phyloP scores from a whole-genome alignment of 2,888 invertebrate genomes.

The Meghimatium bilineatum region DNA sequence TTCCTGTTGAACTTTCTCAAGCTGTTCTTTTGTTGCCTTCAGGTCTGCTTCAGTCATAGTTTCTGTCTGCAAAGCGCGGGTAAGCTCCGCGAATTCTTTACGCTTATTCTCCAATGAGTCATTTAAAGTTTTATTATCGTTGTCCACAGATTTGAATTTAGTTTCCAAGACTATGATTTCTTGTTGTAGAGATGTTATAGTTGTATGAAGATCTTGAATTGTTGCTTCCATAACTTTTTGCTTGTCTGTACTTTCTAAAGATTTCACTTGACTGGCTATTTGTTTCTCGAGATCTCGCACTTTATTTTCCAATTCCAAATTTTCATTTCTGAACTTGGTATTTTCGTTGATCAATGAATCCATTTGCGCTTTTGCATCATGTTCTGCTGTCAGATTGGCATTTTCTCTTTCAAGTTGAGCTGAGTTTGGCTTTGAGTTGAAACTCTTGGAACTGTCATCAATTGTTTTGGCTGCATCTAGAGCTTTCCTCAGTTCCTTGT shows the following conservation, averaged over 20 bases:
- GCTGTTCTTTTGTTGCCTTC: constrained; percentile 49
- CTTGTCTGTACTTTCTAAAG: not conserved
- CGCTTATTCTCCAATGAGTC: constrained; percentile 48
- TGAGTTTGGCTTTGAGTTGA: constrained; percentile 28
- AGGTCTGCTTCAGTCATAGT: constrained; percentile 44
- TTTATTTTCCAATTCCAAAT: constrained; percentile 56
- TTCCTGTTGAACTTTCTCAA: constrained; percentile 52
- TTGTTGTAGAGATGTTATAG: constrained; percentile 53
- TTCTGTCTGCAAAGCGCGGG: constrained; percentile 47
- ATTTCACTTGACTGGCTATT: constrained; percentile 51
- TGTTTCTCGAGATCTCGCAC: constrained; percentile 58
- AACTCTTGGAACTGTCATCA: not conserved
- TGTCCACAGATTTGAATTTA: constrained; percentile 54
- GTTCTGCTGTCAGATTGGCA: constrained; percentile 48
- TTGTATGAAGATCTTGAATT: constrained; percentile 54
- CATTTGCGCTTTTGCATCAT: constrained; percentile 36
- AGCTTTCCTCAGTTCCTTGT: constrained; percentile 56
- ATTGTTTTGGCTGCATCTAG: constrained; percentile 56
- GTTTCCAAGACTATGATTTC: constrained; percentile 54
- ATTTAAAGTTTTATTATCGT: constrained; percentile 49
- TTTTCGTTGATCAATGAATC: constrained; percentile 55
- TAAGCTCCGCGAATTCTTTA: constrained; percentile 46
- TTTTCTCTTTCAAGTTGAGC: constrained; percentile 49
- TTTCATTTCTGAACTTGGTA: constrained; percentile 60
- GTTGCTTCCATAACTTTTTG: not conserved